These are phyloP conservation scores for Cuniculus paca DNA, from an alignment of 2,797 vertebrate species.

Conservation along the genomic window DNA sequence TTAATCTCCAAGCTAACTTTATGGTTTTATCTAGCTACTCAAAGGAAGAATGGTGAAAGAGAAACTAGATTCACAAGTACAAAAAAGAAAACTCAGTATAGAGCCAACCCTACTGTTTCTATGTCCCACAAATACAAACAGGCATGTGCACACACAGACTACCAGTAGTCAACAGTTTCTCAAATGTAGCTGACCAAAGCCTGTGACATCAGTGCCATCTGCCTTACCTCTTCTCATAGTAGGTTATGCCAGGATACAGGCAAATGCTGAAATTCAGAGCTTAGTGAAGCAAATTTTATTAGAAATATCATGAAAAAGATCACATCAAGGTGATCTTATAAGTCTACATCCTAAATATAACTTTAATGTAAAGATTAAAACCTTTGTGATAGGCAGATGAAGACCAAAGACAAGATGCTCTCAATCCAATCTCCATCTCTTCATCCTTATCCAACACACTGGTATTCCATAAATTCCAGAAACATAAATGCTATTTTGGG, in stretches of 20 bases:
- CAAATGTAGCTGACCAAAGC: background rate
- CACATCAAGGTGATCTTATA: background rate
- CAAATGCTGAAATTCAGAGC: background rate
- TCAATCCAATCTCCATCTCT: background rate
- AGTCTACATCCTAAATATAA: background rate
- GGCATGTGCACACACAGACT: background rate
- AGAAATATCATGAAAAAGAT: background rate
- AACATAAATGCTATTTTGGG: background rate
- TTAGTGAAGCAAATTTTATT: background rate
- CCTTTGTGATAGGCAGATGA: background rate
- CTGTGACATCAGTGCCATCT: background rate
- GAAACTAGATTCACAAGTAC: background rate
- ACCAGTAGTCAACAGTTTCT: background rate
- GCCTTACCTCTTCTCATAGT: background rate
- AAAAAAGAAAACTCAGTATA: background rate
- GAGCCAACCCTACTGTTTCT: background rate
- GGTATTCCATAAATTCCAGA: background rate
- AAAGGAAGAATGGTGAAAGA: constrained; percentile 11
- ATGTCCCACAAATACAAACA: background rate
- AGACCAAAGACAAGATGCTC: background rate
- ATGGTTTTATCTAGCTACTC: background rate
- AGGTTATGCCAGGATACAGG: background rate
- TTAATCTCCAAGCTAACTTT: background rate
- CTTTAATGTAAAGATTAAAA: background rate
- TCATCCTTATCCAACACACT: background rate